Percentiles rank a stretch among this genome's conserved stretches.
phyloP scores from a whole-genome alignment of 1,140 invertebrate species.

The Augochlora pura region DNA sequence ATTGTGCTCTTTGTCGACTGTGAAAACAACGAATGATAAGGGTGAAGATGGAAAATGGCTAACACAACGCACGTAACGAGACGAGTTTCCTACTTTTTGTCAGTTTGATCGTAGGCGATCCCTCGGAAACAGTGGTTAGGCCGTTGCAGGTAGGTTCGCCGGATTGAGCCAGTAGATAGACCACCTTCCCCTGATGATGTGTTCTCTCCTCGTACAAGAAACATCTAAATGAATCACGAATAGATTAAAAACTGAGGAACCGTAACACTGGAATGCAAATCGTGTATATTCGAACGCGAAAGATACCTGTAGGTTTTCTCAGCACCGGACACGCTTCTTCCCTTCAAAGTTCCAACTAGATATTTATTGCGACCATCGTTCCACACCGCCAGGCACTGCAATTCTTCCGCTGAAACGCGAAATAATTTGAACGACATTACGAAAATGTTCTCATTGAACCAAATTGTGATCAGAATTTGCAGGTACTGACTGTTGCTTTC shows the following conservation, averaged over 20 bases:
- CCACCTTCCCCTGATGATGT: conserved; percentile 71
- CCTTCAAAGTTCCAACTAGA: conserved; percentile 81
- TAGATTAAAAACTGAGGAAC: too few relatives aligned
- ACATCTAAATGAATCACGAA: conserved; percentile 72
- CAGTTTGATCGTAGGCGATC: conserved; percentile 82
- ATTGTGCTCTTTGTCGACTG: conserved; percentile 77
- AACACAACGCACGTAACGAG: background rate
- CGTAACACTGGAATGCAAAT: background rate
- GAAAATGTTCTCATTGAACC: background rate
- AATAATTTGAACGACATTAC: too few relatives aligned
- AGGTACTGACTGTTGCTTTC: conserved; percentile 78
- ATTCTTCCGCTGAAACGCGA: conserved; percentile 82
- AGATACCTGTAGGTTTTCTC: conserved; percentile 82
- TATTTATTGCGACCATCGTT: conserved; percentile 84
- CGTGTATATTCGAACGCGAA: background rate
- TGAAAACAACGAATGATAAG: background rate
- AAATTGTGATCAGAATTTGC: background rate
- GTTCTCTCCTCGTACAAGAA: conserved; percentile 82
- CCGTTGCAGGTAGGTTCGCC: conserved; percentile 84
- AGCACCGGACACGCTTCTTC: conserved; percentile 75
- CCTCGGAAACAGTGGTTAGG: conserved; percentile 81
- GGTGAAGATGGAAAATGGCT: background rate
- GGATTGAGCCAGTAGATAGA: conserved; percentile 81
- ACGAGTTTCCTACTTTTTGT: conserved; percentile 78
- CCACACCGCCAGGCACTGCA: conserved; percentile 85